Percentiles rank a stretch among this genome's conserved stretches.
These are phyloP conservation scores for Caenorhabditis brenneri DNA, from an alignment of 1,140 invertebrate genomes.

Conservation along the genomic window DNA sequence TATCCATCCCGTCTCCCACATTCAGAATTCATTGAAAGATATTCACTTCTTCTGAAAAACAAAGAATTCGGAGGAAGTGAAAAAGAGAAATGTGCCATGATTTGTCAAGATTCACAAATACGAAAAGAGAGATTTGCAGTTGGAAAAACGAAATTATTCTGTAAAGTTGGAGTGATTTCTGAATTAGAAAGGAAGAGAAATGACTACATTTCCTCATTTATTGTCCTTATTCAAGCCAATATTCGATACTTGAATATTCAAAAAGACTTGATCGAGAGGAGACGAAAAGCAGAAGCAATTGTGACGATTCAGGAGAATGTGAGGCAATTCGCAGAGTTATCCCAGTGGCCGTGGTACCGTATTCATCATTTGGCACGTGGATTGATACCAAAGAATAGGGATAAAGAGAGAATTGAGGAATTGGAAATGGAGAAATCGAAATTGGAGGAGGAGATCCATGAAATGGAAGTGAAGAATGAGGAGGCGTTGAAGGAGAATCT, in stretches of 20 bases:
- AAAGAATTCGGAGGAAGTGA: conserved; percentile 1
- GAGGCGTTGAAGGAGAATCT: conserved; percentile 28
- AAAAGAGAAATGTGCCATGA: conserved; percentile 32
- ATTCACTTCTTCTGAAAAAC: conserved; percentile 52
- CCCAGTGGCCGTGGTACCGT: conserved; percentile 59
- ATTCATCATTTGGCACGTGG: conserved; percentile 48
- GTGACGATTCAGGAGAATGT: conserved; percentile 63
- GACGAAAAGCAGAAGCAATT: conserved; percentile 42
- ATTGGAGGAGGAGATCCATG: conserved; percentile 53
- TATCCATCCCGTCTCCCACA: conserved; percentile 93
- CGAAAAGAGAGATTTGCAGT: conserved; percentile 57
- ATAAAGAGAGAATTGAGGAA: conserved; percentile 56
- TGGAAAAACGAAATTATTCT: conserved; percentile 65
- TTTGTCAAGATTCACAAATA: conserved; percentile 54
- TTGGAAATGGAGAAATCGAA: conserved; percentile 43
- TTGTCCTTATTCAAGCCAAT: conserved; percentile 61
- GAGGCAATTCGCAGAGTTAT: conserved; percentile 50
- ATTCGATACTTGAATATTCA: conserved; percentile 57
- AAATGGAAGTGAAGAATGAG: conserved; percentile 46
- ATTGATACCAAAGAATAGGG: conserved; percentile 58
- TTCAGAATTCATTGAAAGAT: conserved; percentile 83
- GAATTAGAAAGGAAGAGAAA: conserved; percentile 61
- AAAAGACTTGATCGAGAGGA: conserved; percentile 57
- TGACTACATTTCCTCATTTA: conserved; percentile 50
- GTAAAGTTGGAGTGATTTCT: conserved; percentile 64